phyloP scores from a whole-genome alignment of 2,797 vertebrate genomes.

The Microtus agrestis region DNA sequence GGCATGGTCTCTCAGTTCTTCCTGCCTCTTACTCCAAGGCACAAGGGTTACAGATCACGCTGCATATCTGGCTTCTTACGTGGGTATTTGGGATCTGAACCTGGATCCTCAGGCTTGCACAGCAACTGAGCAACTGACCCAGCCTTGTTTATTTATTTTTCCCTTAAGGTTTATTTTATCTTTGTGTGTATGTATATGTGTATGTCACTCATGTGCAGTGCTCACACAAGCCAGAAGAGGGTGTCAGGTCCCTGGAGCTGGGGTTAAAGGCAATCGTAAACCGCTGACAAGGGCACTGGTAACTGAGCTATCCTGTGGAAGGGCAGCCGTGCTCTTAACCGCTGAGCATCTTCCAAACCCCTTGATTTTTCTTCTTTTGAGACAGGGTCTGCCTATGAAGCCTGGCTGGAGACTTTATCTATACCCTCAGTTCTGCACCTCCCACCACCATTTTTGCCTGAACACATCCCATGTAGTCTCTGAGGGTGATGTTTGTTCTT shows the following conservation, averaged over 20 bases:
- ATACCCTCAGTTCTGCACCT: background rate
- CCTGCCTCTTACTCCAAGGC: background rate
- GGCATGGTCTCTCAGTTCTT: background rate
- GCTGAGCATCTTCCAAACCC: background rate
- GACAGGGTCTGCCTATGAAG: background rate
- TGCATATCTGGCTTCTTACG: background rate
- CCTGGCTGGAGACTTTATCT: background rate
- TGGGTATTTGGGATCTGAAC: background rate
- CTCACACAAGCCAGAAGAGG: background rate
- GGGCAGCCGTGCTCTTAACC: too few relatives aligned
- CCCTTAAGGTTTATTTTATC: background rate
- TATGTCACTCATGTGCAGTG: background rate
- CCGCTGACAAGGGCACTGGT: background rate
- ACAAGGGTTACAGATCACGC: background rate
- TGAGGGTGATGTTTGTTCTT: background rate
- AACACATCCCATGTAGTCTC: background rate
- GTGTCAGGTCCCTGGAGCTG: background rate
- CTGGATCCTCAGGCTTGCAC: background rate
- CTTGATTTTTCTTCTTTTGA: background rate
- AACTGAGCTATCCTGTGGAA: background rate
- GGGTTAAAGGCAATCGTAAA: background rate
- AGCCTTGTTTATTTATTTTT: background rate
- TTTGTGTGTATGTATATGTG: background rate
- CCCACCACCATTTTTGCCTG: background rate
- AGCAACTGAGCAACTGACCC: background rate